phyloP scores from a whole-genome alignment of 2,888 invertebrate species.

The Ariolimax columbianus region DNA sequence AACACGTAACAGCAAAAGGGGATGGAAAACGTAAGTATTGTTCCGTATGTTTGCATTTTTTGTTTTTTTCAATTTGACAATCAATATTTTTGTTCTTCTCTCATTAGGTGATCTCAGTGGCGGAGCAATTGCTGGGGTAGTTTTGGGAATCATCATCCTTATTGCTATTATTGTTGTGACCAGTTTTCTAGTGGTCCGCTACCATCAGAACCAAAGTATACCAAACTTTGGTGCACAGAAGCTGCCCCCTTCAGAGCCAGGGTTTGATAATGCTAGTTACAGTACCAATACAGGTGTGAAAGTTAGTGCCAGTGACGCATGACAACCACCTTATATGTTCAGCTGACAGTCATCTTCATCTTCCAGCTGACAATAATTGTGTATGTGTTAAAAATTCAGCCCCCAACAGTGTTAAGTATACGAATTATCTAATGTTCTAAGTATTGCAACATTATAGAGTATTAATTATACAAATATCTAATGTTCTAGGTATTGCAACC shows the following conservation, averaged over 20 bases:
- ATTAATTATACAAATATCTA: no score
- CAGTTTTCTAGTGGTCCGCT: slow-evolving; percentile 2
- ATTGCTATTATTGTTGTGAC: slow-evolving; percentile 34
- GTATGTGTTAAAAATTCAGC: no score
- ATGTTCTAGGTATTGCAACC: no score
- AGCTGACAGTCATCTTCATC: no score
- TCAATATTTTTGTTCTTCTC: neutral
- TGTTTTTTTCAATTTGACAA: no score
- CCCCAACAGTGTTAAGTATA: no score
- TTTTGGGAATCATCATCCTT: slow-evolving; percentile 40
- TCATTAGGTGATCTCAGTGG: slow-evolving; percentile 31
- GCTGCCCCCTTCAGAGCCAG: neutral
- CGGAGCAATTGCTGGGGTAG: slow-evolving; percentile 52
- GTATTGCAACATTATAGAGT: no score
- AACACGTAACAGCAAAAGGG: no score
- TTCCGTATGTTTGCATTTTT: no score
- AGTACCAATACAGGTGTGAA: slow-evolving; percentile 3
- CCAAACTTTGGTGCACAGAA: neutral
- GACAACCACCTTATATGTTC: neutral
- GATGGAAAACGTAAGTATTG: no score
- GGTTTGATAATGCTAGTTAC: slow-evolving; percentile 53
- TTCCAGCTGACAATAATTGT: no score
- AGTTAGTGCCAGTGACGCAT: slow-evolving; percentile 22
- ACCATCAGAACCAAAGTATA: neutral
- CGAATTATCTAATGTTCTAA: no score